These are phyloP conservation scores for Epinephelus cyanopodus DNA, from an alignment of 2,113 vertebrate species.

Conservation along the genomic window DNA sequence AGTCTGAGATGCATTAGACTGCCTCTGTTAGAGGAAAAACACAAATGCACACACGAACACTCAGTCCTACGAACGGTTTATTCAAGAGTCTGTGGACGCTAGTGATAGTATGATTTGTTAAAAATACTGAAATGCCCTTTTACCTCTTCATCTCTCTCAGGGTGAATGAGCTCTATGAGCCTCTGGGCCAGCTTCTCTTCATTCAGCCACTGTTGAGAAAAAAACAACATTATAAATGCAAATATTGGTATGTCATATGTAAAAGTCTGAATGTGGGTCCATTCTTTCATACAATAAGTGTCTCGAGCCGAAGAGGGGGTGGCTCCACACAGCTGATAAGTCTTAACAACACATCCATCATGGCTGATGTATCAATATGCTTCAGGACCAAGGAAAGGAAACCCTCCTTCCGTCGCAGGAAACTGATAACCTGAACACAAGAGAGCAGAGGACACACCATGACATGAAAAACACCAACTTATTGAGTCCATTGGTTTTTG, in stretches of 20 bases:
- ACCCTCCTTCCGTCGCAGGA: slow-evolving; percentile 91
- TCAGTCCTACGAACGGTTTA: background rate
- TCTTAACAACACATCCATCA: slow-evolving; percentile 96
- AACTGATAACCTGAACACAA: slow-evolving; percentile 88
- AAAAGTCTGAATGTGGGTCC: background rate
- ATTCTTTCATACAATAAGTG: slow-evolving; percentile 88
- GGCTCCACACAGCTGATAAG: slow-evolving; percentile 98
- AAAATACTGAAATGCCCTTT: slow-evolving; percentile 57
- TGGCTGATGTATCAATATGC: slow-evolving; percentile 95
- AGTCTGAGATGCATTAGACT: slow-evolving; percentile 96
- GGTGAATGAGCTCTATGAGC: slow-evolving; percentile 93
- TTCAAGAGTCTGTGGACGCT: background rate
- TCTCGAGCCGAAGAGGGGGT: slow-evolving; percentile 89
- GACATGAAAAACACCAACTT: background rate
- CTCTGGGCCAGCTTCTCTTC: slow-evolving; percentile 93
- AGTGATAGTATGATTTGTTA: background rate
- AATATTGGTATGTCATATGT: background rate
- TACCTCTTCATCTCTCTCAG: slow-evolving; percentile 94
- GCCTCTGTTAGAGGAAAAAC: slow-evolving; percentile 84
- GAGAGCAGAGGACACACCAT: slow-evolving; percentile 8
- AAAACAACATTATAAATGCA: slow-evolving; percentile 17
- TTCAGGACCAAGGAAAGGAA: slow-evolving; percentile 92
- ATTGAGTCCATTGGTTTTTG: background rate
- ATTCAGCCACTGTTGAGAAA: slow-evolving; percentile 90
- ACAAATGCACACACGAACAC: background rate